A percentile compares a stretch with the other conserved stretches of the same genome.
Evolutionary conservation across 1,140 invertebrate species (phyloP).

Genomic region (Apis laboriosa): DNA sequence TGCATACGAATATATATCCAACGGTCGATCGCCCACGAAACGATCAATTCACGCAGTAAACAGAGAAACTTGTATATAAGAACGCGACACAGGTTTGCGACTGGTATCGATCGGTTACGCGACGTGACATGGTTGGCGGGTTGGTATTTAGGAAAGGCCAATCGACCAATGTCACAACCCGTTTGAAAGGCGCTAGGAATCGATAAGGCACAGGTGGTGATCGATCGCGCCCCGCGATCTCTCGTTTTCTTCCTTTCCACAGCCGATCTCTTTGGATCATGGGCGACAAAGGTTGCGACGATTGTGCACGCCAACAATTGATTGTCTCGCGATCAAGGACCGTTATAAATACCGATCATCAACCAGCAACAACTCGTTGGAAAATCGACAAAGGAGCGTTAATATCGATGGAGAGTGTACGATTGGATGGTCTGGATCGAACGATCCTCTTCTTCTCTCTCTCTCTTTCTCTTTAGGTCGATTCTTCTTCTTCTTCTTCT

Average conservation of each 20-base stretch:
- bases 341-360: conserved; percentile 44
- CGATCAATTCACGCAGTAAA: conserved; percentile 34
- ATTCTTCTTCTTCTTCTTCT: too few relatives aligned
- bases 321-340: conserved; percentile 51
- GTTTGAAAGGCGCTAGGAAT: conserved; percentile 79
- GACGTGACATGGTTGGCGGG: conserved; percentile 78
- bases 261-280: conserved; percentile 12
- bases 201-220: conserved; percentile 67
- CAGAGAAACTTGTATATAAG: conserved; percentile 22
- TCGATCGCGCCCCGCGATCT: conserved; percentile 40
- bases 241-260: neutral
- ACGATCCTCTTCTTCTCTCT: too few relatives aligned
- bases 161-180: conserved; percentile 80
- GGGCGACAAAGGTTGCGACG: conserved; percentile 54
- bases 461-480: too few relatives aligned
- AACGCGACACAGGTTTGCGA: neutral
- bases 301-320: conserved; percentile 26
- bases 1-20: conserved; percentile 4
- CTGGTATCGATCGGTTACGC: conserved; percentile 57
- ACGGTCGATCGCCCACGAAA: conserved; percentile 40
- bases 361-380: neutral
- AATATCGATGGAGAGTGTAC: neutral
- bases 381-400: conserved; percentile 5
- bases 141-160: conserved; percentile 81
- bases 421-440: too few relatives aligned